A percentile compares a stretch with the other conserved stretches of the same genome.
phyloP scores from a whole-genome alignment of 2,797 vertebrate genomes.

The Gallinago stenura region DNA sequence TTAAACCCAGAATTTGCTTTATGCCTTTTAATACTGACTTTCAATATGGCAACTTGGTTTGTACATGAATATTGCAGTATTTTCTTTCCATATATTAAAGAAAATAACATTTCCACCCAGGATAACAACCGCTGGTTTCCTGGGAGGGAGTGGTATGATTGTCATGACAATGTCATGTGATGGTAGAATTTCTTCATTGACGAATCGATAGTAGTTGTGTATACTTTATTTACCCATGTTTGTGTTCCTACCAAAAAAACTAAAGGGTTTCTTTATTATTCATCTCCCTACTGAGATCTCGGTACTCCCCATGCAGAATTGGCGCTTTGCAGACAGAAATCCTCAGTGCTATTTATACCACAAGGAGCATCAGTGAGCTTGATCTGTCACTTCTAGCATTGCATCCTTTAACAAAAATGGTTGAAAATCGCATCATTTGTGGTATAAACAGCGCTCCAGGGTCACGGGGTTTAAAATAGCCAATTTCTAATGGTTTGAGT shows the following conservation, averaged over 20 bases:
- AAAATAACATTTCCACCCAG: constrained; percentile 80
- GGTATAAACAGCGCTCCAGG: background rate
- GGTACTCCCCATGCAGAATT: constrained; percentile 30
- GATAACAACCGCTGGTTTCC: constrained; percentile 67
- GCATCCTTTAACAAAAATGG: background rate
- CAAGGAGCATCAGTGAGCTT: background rate
- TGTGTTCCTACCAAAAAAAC: constrained; percentile 55
- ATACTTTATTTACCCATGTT: constrained; percentile 81
- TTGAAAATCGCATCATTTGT: fast-evolving
- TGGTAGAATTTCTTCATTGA: constrained; percentile 85
- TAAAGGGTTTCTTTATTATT: constrained; percentile 41
- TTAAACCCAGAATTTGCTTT: constrained; percentile 68
- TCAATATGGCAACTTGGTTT: constrained; percentile 76
- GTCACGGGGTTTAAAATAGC: background rate
- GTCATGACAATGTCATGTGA: constrained; percentile 88
- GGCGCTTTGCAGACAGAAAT: background rate
- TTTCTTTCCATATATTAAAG: constrained; percentile 81
- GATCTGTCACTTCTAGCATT: fast-evolving
- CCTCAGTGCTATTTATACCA: background rate
- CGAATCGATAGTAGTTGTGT: constrained; percentile 82
- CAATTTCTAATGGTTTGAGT: background rate
- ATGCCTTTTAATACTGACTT: constrained; percentile 79
- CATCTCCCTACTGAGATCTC: constrained; percentile 56
- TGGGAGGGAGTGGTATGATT: constrained; percentile 83
- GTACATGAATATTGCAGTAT: constrained; percentile 82